Percentiles rank a stretch among this genome's conserved stretches.
These are phyloP conservation scores for Gephyroberyx darwinii DNA, from an alignment of 2,797 vertebrate genomes.

Conservation along the genomic window DNA sequence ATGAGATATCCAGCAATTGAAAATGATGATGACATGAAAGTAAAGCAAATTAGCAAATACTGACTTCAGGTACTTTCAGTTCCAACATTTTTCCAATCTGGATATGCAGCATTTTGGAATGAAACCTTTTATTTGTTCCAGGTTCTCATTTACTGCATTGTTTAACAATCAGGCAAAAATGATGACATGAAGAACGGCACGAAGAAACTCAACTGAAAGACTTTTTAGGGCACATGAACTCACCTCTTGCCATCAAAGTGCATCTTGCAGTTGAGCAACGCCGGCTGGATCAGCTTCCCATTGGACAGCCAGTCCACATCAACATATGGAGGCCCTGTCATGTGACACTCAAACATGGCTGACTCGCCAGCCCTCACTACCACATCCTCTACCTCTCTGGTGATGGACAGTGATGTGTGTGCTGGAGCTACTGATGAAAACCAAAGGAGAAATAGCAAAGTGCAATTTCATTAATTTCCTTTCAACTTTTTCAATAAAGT, in stretches of 20 bases:
- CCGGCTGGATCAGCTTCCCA: conserved; percentile 94
- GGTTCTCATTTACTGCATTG: neutral
- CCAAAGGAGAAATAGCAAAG: neutral
- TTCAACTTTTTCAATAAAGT: neutral
- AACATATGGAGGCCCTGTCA: conserved; percentile 84
- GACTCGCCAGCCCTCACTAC: conserved; percentile 90
- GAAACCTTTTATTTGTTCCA: neutral
- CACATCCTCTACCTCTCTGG: conserved; percentile 82
- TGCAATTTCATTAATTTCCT: neutral
- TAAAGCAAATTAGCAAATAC: too few species aligned
- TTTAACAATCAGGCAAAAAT: neutral
- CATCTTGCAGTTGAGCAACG: conserved; percentile 98
- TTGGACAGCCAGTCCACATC: conserved; percentile 95
- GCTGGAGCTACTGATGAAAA: conserved; percentile 70
- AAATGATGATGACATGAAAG: neutral
- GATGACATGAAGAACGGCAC: neutral
- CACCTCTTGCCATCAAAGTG: conserved; percentile 92
- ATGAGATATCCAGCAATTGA: neutral
- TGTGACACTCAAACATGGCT: conserved; percentile 91
- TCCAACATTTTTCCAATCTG: neutral
- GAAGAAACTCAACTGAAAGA: neutral
- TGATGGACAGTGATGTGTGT: conserved; percentile 77
- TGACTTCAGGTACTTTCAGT: too few species aligned
- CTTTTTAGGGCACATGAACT: neutral
- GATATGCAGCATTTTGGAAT: neutral